phyloP scores from a whole-genome alignment of 1,140 invertebrate genomes.

The Trissolcus basalis region DNA sequence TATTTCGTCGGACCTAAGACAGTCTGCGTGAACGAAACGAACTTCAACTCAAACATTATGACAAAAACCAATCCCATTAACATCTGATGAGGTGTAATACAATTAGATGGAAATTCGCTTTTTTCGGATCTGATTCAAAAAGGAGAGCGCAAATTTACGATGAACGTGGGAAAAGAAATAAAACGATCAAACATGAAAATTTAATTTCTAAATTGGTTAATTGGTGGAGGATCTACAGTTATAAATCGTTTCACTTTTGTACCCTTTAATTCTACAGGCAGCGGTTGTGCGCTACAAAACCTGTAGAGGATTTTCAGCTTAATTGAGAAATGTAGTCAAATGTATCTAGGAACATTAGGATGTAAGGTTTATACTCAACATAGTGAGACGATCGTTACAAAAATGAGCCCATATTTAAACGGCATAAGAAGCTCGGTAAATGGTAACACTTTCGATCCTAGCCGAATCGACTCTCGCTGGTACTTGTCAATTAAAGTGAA shows the following conservation, averaged over 20 bases:
- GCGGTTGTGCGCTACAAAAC: slow-evolving; percentile 25
- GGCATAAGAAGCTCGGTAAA: too few relatives aligned
- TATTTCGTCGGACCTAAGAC: background rate
- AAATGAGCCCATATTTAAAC: slow-evolving; percentile 1
- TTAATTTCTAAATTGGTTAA: slow-evolving; percentile 38
- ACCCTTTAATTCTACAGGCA: slow-evolving; percentile 54
- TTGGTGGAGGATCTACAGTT: slow-evolving; percentile 27
- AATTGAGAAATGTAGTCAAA: slow-evolving; percentile 62
- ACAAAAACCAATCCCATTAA: background rate
- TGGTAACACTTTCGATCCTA: too few relatives aligned
- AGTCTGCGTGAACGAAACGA: background rate
- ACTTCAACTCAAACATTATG: slow-evolving; percentile 1
- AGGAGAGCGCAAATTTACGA: background rate
- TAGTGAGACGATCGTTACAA: slow-evolving; percentile 29
- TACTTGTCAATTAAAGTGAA: background rate
- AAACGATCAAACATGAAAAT: slow-evolving; percentile 38
- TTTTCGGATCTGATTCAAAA: background rate
- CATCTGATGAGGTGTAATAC: background rate
- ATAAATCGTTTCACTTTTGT: slow-evolving; percentile 56
- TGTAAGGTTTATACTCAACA: slow-evolving; percentile 32
- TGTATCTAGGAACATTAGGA: slow-evolving; percentile 42
- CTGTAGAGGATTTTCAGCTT: slow-evolving; percentile 57
- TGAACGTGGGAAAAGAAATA: slow-evolving; percentile 22
- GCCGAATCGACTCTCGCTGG: background rate
- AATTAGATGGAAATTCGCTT: background rate